phyloP scores from a whole-genome alignment of 2,888 invertebrate genomes.

The Patella caerulea region DNA sequence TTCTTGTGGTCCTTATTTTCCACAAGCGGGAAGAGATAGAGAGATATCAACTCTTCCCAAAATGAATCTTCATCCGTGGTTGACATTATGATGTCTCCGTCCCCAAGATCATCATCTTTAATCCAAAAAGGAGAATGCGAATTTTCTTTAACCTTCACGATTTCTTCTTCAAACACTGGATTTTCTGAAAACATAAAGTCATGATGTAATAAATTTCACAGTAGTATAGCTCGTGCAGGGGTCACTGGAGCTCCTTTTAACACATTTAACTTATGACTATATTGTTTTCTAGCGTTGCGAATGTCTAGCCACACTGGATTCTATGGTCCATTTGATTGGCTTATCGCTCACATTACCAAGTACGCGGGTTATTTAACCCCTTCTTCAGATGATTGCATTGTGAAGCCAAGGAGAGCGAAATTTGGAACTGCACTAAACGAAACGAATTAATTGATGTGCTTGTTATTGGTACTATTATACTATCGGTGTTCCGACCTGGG shows the following conservation, averaged over 20 bases:
- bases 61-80: constrained; percentile 83
- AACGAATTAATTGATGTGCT: no score
- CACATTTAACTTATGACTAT: no score
- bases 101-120: constrained; percentile 39
- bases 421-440: no score
- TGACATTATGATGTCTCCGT: constrained; percentile 69
- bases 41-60: constrained; percentile 94
- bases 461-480: no score
- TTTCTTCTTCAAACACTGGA: constrained; percentile 39
- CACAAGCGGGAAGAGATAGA: constrained; percentile 93
- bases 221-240: not conserved
- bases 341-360: no score
- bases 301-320: no score
- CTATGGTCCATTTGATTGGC: no score
- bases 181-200: constrained; percentile 38
- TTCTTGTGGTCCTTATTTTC: constrained; percentile 83
- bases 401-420: no score
- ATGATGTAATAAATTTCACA: not conserved
- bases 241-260: not conserved
- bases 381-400: no score
- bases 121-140: constrained; percentile 43
- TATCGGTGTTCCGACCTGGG: no score
- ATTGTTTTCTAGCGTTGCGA: no score
- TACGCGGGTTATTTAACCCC: no score
- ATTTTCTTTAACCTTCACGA: not conserved